Evolutionary conservation across 2,888 invertebrate genomes (phyloP), one percentile per base, ranked within the genome.

Genomic region (Fissipunctia ypsillon): DNA sequence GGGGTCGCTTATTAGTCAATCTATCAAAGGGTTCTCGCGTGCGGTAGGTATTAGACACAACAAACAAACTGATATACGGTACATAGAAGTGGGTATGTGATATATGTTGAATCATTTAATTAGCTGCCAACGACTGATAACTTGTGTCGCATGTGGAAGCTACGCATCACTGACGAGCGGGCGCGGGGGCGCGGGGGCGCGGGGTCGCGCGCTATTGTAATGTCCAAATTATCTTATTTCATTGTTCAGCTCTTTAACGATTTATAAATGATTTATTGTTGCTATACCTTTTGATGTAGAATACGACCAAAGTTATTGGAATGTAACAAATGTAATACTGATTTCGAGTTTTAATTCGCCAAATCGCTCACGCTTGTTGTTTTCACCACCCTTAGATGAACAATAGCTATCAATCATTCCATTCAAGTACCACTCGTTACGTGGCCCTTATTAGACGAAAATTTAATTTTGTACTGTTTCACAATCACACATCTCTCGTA

Each of bases 1-100:
- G 80, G 89, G 90, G 90, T 90, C 87, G 87, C 88, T 88, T 90
- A 92, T 91, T 91, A 92, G 89, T 92, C 90, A 92, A 91, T 91
- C 88, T 90, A 90, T 91, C 89, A 90, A 91, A 90, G 76, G 69
- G 84, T 76, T 71, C 80, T 89, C 73, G 86, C 87, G 86, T 88
- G 90, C 85, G 84, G 86, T 88, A 84, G 82, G 83, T 85, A 85
- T 81, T 68, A 76, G 73, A 81, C 57, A 45, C 60, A 83, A 76
- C 85, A 81, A 81, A 87, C 86, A 87, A 72, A 84, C 86, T 84
- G 81, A 85, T 85, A 81, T 76, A 77, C 48, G 50, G 73, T 70
- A 69, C 72, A 84, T 75, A 80, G 57, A n/a, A 67, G 73, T 76
- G 78, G 52, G 25, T 75, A 69, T 80, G 78, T 78, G 77, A 79